phyloP scores from a whole-genome alignment of 2,113 vertebrate genomes.

The Glaucidium brasilianum region DNA sequence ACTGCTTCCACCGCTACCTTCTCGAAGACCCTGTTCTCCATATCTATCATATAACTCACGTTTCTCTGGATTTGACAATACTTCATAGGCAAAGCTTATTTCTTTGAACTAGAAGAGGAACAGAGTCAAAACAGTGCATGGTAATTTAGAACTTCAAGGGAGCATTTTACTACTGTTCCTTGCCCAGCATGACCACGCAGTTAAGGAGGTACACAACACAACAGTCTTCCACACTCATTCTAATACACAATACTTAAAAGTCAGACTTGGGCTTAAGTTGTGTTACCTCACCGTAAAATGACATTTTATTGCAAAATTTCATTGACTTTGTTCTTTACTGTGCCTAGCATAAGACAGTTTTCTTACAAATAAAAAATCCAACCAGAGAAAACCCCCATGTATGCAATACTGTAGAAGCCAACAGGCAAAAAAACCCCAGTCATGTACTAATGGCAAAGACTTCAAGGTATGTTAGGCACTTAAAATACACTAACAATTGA shows the following conservation, averaged over 20 bases:
- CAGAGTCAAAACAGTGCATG: background rate
- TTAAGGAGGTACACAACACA: background rate
- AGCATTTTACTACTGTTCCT: background rate
- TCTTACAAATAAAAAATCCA: background rate
- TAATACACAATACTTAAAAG: background rate
- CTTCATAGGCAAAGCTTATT: conserved; percentile 99
- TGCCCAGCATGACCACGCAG: background rate
- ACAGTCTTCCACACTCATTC: background rate
- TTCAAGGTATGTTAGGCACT: background rate
- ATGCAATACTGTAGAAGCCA: background rate
- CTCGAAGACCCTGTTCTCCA: conserved; percentile 95
- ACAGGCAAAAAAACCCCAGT: background rate
- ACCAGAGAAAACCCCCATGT: background rate
- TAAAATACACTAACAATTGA: background rate
- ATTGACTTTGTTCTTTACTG: background rate
- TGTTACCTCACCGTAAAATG: background rate
- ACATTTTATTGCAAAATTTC: background rate
- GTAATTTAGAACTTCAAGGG: background rate
- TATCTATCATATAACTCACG: conserved; percentile 95
- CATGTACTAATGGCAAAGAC: background rate
- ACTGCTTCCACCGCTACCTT: conserved; percentile 91
- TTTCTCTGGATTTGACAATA: conserved; percentile 95
- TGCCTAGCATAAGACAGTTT: background rate
- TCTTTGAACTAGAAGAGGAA: conserved; percentile 90
- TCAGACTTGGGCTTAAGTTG: background rate